A percentile compares a stretch with the other conserved stretches of the same genome.
These are phyloP conservation scores for Anoplolepis gracilipes DNA, from an alignment of 1,140 invertebrate species.

Conservation along the genomic window DNA sequence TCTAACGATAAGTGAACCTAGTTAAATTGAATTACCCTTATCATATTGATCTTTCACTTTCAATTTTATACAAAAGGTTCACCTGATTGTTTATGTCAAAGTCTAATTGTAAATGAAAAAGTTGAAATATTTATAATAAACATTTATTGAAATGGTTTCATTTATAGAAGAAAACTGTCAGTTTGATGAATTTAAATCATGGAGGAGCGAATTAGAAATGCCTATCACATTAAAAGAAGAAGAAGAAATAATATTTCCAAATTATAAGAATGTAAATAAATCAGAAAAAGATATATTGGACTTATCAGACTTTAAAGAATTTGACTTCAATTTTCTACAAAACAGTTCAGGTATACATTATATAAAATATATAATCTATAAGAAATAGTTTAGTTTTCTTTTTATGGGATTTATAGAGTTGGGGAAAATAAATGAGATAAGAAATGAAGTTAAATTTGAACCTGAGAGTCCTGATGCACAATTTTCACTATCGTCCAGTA, in stretches of 20 bases:
- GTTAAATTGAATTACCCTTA: not conserved
- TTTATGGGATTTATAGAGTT: slow-evolving; percentile 2
- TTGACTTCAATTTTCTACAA: slow-evolving; percentile 55
- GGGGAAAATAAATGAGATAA: slow-evolving; percentile 11
- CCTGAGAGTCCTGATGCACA: slow-evolving; percentile 70
- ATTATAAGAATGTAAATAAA: slow-evolving; percentile 59
- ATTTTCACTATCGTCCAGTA: slow-evolving; percentile 77
- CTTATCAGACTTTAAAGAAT: slow-evolving; percentile 62
- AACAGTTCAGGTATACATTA: slow-evolving; percentile 42
- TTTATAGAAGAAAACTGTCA: slow-evolving; percentile 71
- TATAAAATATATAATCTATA: not conserved
- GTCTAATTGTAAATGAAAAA: too few species aligned
- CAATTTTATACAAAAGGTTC: too few species aligned
- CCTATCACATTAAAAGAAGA: slow-evolving; percentile 73
- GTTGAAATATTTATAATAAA: too few species aligned
- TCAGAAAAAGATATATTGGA: slow-evolving; percentile 67
- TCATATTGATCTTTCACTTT: too few species aligned
- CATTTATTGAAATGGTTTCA: slow-evolving; percentile 3
- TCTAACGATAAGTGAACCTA: too few species aligned
- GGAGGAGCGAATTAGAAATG: slow-evolving; percentile 80
- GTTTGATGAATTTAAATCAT: slow-evolving; percentile 78
- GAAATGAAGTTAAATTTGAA: slow-evolving; percentile 74
- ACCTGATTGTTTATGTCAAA: too few species aligned
- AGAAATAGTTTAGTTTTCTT: not conserved
- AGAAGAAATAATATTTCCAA: slow-evolving; percentile 44